phyloP scores from a whole-genome alignment of 1,140 invertebrate species.

The Protaetia brevitarsis region DNA sequence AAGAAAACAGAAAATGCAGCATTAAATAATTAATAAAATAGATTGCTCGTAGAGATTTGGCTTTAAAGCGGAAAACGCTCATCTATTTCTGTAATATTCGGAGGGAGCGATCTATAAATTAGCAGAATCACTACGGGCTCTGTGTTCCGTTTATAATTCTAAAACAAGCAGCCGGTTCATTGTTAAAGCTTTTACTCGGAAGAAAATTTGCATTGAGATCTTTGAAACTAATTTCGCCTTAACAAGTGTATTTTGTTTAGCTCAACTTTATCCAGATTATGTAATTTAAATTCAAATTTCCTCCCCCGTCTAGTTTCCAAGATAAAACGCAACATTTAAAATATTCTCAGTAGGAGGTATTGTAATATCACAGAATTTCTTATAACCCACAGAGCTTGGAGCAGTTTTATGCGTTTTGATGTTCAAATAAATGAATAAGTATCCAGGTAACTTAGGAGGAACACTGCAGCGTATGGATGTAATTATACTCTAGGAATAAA shows the following conservation, averaged over 20 bases:
- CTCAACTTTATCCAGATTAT: conserved; percentile 15
- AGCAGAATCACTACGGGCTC: not conserved
- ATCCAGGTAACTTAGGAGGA: no score
- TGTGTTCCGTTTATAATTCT: not conserved
- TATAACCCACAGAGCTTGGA: not conserved
- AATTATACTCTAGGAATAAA: no score
- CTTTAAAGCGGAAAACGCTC: not conserved
- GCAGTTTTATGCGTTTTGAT: no score
- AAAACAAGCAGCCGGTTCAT: not conserved
- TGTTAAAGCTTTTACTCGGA: conserved; percentile 6
- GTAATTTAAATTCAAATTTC: conserved; percentile 16
- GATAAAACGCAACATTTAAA: conserved; percentile 6
- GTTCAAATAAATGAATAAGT: no score
- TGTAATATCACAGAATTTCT: not conserved
- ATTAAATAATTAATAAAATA: no score
- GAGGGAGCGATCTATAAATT: not conserved
- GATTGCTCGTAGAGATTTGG: no score
- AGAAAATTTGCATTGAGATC: conserved; percentile 14
- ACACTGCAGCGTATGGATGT: no score
- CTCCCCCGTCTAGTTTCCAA: not conserved
- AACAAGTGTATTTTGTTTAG: conserved; percentile 17
- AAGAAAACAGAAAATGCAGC: no score
- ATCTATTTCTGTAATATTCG: not conserved
- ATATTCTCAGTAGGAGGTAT: not conserved
- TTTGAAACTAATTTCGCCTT: conserved; percentile 10